A percentile compares a stretch with the other conserved stretches of the same genome.
Conservation (phyloP, 1,140 invertebrate species). For the Zaprionus africanus region DNA sequence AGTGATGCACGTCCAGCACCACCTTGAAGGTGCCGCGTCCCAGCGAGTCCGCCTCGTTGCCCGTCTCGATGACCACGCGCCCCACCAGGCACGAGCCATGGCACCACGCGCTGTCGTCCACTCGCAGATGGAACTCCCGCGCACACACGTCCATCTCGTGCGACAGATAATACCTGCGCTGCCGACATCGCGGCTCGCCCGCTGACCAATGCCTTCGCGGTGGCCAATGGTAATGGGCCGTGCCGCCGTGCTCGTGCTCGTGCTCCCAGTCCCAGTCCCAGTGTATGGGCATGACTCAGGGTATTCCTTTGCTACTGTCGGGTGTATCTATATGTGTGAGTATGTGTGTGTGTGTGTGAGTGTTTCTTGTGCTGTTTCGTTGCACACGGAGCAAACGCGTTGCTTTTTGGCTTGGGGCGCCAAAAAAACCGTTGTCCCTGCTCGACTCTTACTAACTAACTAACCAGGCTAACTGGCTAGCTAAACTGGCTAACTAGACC, state of each 20-base stretch:
- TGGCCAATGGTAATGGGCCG: slow-evolving; percentile 66
- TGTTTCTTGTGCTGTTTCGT: slow-evolving; percentile 51
- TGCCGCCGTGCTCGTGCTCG: slow-evolving; percentile 62
- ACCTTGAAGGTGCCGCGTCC: slow-evolving; percentile 80
- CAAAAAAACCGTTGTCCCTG: slow-evolving; percentile 82
- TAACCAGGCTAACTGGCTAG: slow-evolving; percentile 31
- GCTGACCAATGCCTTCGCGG: slow-evolving; percentile 64
- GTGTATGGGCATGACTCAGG: slow-evolving; percentile 66
- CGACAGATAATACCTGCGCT: slow-evolving; percentile 65
- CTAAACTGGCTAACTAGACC: slow-evolving; percentile 13
- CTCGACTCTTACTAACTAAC: slow-evolving; percentile 72
- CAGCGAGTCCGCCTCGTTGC: slow-evolving; percentile 67
- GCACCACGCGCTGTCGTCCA: slow-evolving; percentile 76
- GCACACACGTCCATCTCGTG: slow-evolving; percentile 76
- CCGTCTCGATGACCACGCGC: slow-evolving; percentile 71
- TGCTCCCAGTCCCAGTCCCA: slow-evolving; percentile 80
- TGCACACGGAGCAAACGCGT: slow-evolving; percentile 78
- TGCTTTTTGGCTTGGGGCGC: slow-evolving; percentile 74
- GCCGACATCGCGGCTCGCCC: slow-evolving; percentile 70
- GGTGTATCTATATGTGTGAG: slow-evolving; percentile 1
- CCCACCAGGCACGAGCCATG: slow-evolving; percentile 77
- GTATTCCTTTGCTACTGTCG: slow-evolving; percentile 1
- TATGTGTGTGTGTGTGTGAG: slow-evolving; percentile 1
- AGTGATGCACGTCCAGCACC: slow-evolving; percentile 79
- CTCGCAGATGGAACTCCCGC: slow-evolving; percentile 70